Conservation (phyloP, 1,140 invertebrate genomes). For the Pogonus chalceus region DNA sequence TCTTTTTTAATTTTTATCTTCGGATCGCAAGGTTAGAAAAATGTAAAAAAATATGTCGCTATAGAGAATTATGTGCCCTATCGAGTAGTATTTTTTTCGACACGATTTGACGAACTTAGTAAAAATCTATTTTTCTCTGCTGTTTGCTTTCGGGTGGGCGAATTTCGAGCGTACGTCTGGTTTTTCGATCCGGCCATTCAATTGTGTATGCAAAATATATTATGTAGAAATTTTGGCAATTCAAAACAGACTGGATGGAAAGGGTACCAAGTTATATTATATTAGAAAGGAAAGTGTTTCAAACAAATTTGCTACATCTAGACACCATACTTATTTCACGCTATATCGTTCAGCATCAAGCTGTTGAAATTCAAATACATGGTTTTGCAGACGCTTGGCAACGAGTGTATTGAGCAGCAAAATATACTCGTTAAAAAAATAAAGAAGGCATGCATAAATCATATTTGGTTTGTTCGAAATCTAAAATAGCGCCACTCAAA, state of each 20-base stretch:
- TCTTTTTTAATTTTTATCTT: too few relatives aligned
- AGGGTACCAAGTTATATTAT: slow-evolving; percentile 14
- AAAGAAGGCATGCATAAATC: background rate
- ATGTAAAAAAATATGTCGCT: too few relatives aligned
- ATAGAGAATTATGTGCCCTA: too few relatives aligned
- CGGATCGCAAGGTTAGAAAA: too few relatives aligned
- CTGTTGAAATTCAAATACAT: slow-evolving; percentile 18
- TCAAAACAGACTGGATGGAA: slow-evolving; percentile 17
- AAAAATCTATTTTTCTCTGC: too few relatives aligned
- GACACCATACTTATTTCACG: too few relatives aligned
- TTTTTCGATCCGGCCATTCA: too few relatives aligned
- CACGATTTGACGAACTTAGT: too few relatives aligned
- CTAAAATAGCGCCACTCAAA: slow-evolving; percentile 30
- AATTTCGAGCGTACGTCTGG: too few relatives aligned
- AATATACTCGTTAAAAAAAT: slow-evolving; percentile 18
- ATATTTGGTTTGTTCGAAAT: slow-evolving; percentile 11
- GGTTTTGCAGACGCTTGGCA: slow-evolving; percentile 21
- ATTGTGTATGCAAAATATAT: slow-evolving; percentile 18
- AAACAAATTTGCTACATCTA: slow-evolving; percentile 15
- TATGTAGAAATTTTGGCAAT: slow-evolving; percentile 18
- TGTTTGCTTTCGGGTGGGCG: too few relatives aligned
- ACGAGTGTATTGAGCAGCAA: slow-evolving; percentile 21
- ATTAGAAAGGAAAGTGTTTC: slow-evolving; percentile 20
- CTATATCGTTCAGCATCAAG: too few relatives aligned
- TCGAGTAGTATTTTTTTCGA: too few relatives aligned